Conservation (phyloP, 2,888 invertebrate species). For the Eupithecia subfuscata region DNA sequence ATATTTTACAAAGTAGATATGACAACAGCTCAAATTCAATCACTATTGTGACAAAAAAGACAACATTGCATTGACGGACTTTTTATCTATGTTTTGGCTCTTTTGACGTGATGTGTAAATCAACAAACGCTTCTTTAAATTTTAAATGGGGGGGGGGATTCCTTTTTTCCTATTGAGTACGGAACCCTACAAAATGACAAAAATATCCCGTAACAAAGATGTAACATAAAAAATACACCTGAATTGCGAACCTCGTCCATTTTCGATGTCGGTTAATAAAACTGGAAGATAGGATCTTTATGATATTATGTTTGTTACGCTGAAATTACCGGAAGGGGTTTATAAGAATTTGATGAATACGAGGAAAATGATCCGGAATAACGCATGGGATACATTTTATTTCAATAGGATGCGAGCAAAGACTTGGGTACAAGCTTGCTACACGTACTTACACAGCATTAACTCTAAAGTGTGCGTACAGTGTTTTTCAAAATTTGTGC, state of each 20-base stretch:
- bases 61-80: too few relatives aligned
- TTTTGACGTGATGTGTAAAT: too few relatives aligned
- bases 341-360: neutral
- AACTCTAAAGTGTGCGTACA: neutral
- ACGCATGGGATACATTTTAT: neutral
- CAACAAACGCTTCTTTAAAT: too few relatives aligned
- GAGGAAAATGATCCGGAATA: constrained; percentile 7
- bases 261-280: neutral
- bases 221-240: neutral
- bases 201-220: neutral
- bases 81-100: too few relatives aligned
- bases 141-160: too few relatives aligned
- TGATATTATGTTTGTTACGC: constrained; percentile 4
- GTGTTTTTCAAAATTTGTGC: neutral
- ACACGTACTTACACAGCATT: neutral
- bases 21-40: too few relatives aligned
- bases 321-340: neutral
- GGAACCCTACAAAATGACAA: too few relatives aligned
- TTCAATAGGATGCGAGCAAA: neutral
- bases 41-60: too few relatives aligned
- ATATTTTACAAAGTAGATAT: too few relatives aligned
- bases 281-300: neutral
- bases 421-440: neutral
- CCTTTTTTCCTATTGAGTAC: too few relatives aligned
- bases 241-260: neutral